Base-by-base conservation (phyloP, 64 coral and sea anemone species). In the Montipora foliosa region DNA sequence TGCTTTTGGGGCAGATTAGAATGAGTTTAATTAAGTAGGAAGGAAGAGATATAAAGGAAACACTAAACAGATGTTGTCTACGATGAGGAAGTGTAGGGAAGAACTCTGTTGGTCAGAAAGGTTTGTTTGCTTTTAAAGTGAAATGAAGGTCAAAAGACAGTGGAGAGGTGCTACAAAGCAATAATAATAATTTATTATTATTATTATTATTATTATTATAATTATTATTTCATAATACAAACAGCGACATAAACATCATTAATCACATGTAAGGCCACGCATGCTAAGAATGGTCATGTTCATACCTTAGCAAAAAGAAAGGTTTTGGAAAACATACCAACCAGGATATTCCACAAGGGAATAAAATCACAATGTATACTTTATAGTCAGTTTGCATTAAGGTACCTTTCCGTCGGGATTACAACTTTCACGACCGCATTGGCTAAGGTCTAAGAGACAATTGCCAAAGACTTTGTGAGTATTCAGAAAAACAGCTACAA, bases 391-490 rank as follows among this genome's bases (percentile, higher is more conserved):
- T 86, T 86, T 86, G 67, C 82, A 86, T 86, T 71, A 71, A 95
- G 87, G 90, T 99, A 99, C 98, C 98, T 99, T 96, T 99, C 98
- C 91, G 95, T 99, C 98, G 98, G 98, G 98, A 99, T 99, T 96
- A 99, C 98, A 99, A 99, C 98, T 99, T 99, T 99, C 95, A 99
- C 98, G 94, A 99, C 95, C 87, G 98, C 98, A 87, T 99, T 99
- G 95, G 98, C 98, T 99, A 99, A 94, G 78, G 98, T 99, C 98
- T 99, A 99, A 95, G 96, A 95, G 94, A 92, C 93, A 99, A 96
- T 99, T 96, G 92, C 98, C 98, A 99, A 99, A 95, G 88, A 95
- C 89, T 93, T 94, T 87, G 95, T 99, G 89, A 99, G 98, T 99
- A 99, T 86, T 90, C 29, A 87, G 79, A 49, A 76, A 83, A 90